Evolutionary conservation across 2,113 vertebrate species (phyloP).

Genomic region (Cynocephalus volans): DNA sequence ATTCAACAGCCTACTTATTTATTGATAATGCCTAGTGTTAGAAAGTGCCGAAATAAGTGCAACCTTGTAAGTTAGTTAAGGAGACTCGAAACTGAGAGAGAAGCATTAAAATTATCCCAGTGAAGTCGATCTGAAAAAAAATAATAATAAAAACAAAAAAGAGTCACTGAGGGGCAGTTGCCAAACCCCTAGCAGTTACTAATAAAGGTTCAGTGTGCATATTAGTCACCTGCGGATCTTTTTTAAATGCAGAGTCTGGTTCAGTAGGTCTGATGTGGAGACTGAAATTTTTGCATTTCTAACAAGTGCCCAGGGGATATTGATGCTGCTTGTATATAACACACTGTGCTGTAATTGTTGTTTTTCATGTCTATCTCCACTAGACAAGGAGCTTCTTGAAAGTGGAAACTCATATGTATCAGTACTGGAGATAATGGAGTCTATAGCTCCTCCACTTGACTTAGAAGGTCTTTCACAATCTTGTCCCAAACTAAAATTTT

Average conservation of each 20-base stretch:
- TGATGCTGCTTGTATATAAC: neutral
- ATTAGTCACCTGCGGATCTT: neutral
- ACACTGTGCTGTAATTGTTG: neutral
- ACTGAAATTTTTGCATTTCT: constrained; percentile 3
- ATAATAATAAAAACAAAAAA: neutral
- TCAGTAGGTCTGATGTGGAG: neutral
- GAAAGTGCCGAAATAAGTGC: neutral
- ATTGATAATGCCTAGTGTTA: neutral
- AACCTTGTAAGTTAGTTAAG: neutral
- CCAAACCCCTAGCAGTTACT: neutral
- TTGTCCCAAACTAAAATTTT: neutral
- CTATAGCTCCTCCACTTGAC: neutral
- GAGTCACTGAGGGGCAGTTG: neutral
- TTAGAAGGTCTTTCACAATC: neutral
- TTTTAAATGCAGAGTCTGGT: neutral
- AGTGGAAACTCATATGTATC: neutral
- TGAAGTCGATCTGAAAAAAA: neutral
- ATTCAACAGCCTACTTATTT: neutral
- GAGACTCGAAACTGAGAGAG: neutral
- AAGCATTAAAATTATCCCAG: constrained; percentile 35
- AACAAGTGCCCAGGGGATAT: neutral
- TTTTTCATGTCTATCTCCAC: neutral
- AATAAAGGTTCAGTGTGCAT: neutral
- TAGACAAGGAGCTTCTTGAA: neutral
- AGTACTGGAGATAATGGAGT: neutral